Percentiles rank a stretch among this genome's conserved stretches.
Conservation (phyloP, 2,113 vertebrate genomes). For the Empidonax traillii region DNA sequence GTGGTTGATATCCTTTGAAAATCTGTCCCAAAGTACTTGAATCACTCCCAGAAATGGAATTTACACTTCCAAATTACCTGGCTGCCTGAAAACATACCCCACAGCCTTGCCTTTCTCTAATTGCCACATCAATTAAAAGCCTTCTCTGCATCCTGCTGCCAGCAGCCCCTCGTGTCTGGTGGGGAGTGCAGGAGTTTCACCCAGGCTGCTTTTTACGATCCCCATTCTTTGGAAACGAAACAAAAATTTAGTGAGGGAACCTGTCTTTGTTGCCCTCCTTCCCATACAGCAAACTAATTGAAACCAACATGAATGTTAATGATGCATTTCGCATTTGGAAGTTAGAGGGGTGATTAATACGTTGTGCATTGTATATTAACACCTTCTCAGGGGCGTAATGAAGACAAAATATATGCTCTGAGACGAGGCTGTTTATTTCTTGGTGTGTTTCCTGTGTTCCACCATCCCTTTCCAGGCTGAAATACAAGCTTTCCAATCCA, state of each 20-base stretch:
- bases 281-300: slow-evolving; percentile 69
- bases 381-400: slow-evolving; percentile 74
- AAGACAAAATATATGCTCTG: slow-evolving; percentile 66
- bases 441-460: background rate
- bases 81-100: background rate
- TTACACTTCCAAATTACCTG: background rate
- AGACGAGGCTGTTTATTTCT: slow-evolving; percentile 53
- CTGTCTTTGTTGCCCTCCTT: slow-evolving; percentile 34
- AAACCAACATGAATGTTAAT: slow-evolving; percentile 80
- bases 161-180: background rate
- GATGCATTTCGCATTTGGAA: slow-evolving; percentile 77
- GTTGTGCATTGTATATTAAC: slow-evolving; percentile 71
- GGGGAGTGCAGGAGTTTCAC: background rate
- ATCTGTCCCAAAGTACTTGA: background rate
- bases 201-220: background rate
- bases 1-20: background rate
- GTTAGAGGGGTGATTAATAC: slow-evolving; percentile 77
- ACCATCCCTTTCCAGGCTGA: background rate
- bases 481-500: background rate
- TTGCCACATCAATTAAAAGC: background rate
- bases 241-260: slow-evolving; percentile 16
- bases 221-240: background rate
- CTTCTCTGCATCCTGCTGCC: background rate
- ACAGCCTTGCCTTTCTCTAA: background rate
- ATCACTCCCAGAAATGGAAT: background rate